phyloP scores from a whole-genome alignment of 64 coral and sea anemone genomes.

The Anthopleura sola region DNA sequence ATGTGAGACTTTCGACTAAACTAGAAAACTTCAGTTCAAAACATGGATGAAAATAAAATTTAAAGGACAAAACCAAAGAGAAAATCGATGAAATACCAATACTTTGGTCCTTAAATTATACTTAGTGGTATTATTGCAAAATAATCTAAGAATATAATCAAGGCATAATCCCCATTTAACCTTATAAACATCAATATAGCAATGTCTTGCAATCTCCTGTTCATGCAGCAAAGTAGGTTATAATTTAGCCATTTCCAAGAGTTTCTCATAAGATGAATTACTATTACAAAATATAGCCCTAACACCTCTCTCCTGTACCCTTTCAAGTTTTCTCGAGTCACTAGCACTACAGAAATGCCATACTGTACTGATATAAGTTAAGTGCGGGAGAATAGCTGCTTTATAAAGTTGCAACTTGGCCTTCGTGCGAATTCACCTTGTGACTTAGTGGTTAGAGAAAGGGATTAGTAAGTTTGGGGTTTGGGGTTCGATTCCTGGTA shows the following conservation, averaged over 20 bases:
- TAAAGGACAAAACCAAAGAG: too few species aligned
- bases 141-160: constrained; percentile 10
- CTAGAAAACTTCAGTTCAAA: too few species aligned
- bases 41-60: too few species aligned
- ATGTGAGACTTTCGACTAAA: too few species aligned
- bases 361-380: neutral
- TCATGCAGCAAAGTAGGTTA: constrained; percentile 17
- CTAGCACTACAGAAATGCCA: neutral
- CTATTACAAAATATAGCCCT: constrained; percentile 10
- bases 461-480: too few species aligned
- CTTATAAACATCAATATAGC: constrained; percentile 11
- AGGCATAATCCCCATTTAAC: neutral
- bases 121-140: neutral
- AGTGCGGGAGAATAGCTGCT: neutral
- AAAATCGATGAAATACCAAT: neutral
- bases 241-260: constrained; percentile 17
- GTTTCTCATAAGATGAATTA: constrained; percentile 16
- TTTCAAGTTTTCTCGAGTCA: neutral
- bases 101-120: neutral
- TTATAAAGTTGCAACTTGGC: constrained; percentile 2
- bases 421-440: too few species aligned
- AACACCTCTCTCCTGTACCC: constrained; percentile 21
- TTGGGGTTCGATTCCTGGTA: too few species aligned
- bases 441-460: too few species aligned
- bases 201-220: constrained; percentile 33